A percentile compares a stretch with the other conserved stretches of the same genome.
phyloP scores from a whole-genome alignment of 1,140 invertebrate species.

The Tetragnatha versicolor region DNA sequence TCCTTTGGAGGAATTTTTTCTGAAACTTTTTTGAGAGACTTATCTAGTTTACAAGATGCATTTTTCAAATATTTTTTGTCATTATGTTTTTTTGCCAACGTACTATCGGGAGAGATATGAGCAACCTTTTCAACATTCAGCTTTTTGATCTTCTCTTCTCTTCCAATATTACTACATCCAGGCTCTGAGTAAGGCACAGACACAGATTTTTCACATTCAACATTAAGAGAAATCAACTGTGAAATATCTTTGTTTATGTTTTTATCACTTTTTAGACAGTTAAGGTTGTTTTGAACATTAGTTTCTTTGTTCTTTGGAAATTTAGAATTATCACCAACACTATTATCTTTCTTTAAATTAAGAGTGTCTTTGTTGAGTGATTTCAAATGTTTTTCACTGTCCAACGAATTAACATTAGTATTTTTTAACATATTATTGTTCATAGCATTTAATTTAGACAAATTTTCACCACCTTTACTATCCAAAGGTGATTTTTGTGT shows the following conservation, averaged over 20 bases:
- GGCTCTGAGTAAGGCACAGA: neutral
- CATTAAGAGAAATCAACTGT: constrained; percentile 38
- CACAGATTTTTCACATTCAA: constrained; percentile 25
- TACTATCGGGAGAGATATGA: neutral
- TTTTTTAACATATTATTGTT: no score
- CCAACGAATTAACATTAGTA: no score
- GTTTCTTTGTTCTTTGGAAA: neutral
- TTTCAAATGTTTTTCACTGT: no score
- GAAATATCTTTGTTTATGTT: constrained; percentile 40
- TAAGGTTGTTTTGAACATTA: constrained; percentile 49
- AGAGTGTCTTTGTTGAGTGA: neutral
- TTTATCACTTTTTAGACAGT: constrained; percentile 17
- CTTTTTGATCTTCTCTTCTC: neutral
- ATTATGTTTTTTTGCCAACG: constrained; percentile 24
- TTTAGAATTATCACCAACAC: neutral
- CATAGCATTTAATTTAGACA: no score
- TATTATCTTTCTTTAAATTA: no score
- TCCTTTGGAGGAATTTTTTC: constrained; percentile 18
- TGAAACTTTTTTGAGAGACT: neutral
- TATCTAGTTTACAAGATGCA: neutral
- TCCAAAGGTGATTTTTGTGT: no score
- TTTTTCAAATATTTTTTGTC: constrained; percentile 45
- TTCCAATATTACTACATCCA: constrained; percentile 16
- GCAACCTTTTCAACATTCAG: neutral
- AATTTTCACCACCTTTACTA: no score